phyloP scores from a whole-genome alignment of 2,888 invertebrate genomes.

The Thereva nobilitata region DNA sequence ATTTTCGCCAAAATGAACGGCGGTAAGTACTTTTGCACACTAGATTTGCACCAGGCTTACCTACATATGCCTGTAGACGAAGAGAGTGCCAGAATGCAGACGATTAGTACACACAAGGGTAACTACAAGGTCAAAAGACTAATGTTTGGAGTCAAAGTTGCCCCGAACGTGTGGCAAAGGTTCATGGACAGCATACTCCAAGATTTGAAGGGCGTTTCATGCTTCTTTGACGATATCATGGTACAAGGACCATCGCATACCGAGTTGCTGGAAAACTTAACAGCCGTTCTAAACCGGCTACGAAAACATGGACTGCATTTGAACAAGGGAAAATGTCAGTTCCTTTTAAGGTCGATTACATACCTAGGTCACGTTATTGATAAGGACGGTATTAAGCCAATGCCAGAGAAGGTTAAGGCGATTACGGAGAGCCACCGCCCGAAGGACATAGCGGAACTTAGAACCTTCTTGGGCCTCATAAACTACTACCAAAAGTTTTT shows the following conservation, averaged over 20 bases:
- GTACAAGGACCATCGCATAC: too few species aligned
- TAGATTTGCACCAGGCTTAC: too few species aligned
- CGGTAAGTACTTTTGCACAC: neutral
- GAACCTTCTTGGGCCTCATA: slow-evolving; percentile 32
- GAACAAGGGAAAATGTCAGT: slow-evolving; percentile 44
- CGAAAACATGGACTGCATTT: too few species aligned
- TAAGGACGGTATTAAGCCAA: slow-evolving; percentile 46
- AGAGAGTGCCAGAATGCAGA: neutral
- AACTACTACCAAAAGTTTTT: slow-evolving; percentile 41
- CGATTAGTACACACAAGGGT: neutral
- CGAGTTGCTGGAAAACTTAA: too few species aligned
- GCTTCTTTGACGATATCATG: neutral
- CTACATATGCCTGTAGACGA: neutral
- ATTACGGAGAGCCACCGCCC: slow-evolving; percentile 46
- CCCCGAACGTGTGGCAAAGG: neutral
- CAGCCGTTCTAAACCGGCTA: too few species aligned
- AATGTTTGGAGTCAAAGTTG: neutral
- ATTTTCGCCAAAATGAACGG: slow-evolving; percentile 4
- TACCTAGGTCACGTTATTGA: slow-evolving; percentile 48
- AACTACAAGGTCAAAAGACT: neutral
- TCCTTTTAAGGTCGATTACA: slow-evolving; percentile 44
- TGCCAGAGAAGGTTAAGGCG: slow-evolving; percentile 44
- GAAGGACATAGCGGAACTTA: slow-evolving; percentile 37
- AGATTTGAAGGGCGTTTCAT: neutral
- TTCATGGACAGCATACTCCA: too few species aligned